Conservation (phyloP, 2,113 vertebrate species). For the Acanthochromis polyacanthus region DNA sequence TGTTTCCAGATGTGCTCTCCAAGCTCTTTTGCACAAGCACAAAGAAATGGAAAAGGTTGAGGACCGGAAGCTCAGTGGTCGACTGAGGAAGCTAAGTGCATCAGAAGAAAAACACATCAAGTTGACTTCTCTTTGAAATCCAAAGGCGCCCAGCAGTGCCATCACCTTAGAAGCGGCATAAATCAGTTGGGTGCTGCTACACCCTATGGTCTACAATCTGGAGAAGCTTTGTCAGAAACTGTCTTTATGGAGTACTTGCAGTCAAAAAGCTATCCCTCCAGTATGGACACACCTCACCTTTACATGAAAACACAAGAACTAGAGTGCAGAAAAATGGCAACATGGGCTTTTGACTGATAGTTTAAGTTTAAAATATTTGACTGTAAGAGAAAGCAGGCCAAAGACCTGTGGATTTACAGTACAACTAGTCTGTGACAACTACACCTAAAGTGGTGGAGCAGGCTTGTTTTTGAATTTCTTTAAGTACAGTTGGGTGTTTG, state of each 20-base stretch:
- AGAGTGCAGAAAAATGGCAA: not conserved
- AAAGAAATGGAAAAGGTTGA: conserved; percentile 12
- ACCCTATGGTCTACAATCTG: not conserved
- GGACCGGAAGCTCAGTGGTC: conserved; percentile 11
- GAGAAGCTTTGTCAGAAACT: conserved; percentile 6
- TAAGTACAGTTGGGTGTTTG: too few species aligned
- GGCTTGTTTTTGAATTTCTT: too few species aligned
- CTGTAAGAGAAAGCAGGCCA: not conserved
- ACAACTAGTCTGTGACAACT: not conserved
- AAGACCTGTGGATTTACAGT: not conserved
- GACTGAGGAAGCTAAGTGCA: not conserved
- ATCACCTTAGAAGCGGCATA: conserved; percentile 15
- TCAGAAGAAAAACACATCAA: conserved; percentile 9
- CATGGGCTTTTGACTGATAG: conserved; percentile 12
- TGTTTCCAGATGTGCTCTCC: conserved; percentile 22
- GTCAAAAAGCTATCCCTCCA: conserved; percentile 1
- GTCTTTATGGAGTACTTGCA: conserved; percentile 2
- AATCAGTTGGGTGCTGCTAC: conserved; percentile 4
- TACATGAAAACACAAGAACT: conserved; percentile 17
- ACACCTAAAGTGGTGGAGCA: too few species aligned
- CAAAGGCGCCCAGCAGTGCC: conserved; percentile 20
- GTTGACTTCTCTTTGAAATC: conserved; percentile 26
- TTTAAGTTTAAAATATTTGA: conserved; percentile 13
- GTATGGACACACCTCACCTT: conserved; percentile 2
- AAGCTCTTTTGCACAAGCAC: conserved; percentile 14